Evolutionary conservation across 2,113 vertebrate species (phyloP).

Genomic region (Petrocephalus zakoni): DNA sequence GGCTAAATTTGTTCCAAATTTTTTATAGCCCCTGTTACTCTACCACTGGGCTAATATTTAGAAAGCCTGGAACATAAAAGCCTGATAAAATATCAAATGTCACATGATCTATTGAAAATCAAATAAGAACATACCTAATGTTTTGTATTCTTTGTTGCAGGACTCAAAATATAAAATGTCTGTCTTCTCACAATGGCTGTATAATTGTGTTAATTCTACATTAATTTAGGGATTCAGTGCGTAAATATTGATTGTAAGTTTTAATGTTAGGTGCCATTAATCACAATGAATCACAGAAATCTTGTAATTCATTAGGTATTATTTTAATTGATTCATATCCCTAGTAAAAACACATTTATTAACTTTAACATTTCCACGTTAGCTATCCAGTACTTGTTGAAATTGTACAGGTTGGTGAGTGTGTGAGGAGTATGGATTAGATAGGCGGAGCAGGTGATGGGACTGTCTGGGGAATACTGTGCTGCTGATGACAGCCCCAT

Average conservation of each 20-base stretch:
- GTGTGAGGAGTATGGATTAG: not conserved
- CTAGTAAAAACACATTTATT: not conserved
- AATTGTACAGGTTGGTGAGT: not conserved
- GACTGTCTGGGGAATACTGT: not conserved
- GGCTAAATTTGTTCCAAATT: not conserved
- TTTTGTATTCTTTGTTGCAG: not conserved
- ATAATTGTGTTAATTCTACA: slow-evolving; percentile 3
- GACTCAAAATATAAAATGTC: not conserved
- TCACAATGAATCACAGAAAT: not conserved
- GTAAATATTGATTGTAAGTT: not conserved
- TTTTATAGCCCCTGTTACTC: not conserved
- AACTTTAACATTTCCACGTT: not conserved
- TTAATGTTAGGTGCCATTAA: not conserved
- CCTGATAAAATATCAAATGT: not conserved
- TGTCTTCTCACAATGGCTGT: not conserved
- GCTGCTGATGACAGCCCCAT: not conserved
- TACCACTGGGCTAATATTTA: not conserved
- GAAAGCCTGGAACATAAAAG: not conserved
- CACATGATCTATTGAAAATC: not conserved
- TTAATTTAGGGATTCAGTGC: not conserved
- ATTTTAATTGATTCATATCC: not conserved
- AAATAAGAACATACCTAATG: not conserved
- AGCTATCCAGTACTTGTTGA: not conserved
- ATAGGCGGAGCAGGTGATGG: not conserved
- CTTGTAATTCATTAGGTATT: not conserved